Percentiles rank a stretch among this genome's conserved stretches.
Conservation (phyloP, 2,797 vertebrate genomes). For the Pagetopsis macropterus region DNA sequence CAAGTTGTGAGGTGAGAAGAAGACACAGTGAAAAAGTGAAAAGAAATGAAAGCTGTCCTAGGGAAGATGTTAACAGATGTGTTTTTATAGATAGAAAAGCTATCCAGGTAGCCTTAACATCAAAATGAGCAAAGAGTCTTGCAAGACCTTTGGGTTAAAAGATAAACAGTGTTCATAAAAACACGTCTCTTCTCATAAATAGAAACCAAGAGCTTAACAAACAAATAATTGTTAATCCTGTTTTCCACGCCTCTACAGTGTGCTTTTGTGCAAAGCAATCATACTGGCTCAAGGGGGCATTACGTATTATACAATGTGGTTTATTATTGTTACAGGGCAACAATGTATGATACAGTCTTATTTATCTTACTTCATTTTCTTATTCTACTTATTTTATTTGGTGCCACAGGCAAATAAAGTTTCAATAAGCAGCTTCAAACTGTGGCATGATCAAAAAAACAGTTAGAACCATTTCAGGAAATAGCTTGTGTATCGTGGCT, state of each 20-base stretch:
- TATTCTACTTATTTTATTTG: background rate
- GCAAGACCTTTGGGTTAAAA: background rate
- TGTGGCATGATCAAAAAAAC: background rate
- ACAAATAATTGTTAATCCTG: background rate
- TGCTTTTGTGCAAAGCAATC: slow-evolving; percentile 15
- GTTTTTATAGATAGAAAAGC: slow-evolving; percentile 18
- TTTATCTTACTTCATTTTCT: slow-evolving; percentile 3
- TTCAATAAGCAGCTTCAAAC: background rate
- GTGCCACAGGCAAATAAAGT: background rate
- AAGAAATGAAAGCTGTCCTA: slow-evolving; percentile 16
- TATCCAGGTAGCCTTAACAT: slow-evolving; percentile 13
- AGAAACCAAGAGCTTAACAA: background rate
- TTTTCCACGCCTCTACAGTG: background rate
- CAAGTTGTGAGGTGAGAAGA: slow-evolving; percentile 18
- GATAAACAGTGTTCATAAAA: background rate
- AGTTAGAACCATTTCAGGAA: background rate
- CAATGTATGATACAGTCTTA: background rate
- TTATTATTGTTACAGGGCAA: background rate
- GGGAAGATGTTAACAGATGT: slow-evolving; percentile 5
- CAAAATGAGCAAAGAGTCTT: background rate
- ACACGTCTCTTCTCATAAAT: background rate
- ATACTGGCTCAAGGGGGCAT: background rate
- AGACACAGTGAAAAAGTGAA: slow-evolving; percentile 6
- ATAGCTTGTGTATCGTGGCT: background rate
- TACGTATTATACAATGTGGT: background rate